A percentile compares a stretch with the other conserved stretches of the same genome.
Conservation (phyloP, 1,140 invertebrate genomes). For the Danaus melanippus region DNA sequence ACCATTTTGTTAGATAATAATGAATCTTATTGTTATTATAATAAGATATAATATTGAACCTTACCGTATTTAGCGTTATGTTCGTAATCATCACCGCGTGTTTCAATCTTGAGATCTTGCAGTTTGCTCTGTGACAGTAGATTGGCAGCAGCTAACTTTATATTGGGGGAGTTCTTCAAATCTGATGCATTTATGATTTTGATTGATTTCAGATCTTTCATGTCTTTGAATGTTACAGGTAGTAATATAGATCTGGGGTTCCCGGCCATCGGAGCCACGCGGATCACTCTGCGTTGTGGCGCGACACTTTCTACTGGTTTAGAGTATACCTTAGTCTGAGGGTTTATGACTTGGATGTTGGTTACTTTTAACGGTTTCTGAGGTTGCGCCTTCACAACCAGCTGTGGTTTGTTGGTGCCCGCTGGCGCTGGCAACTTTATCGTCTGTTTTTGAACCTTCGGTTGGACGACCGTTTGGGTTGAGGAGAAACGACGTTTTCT, state of each 20-base stretch:
- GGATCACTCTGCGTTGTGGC: constrained; percentile 69
- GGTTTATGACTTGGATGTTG: constrained; percentile 60
- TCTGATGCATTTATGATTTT: constrained; percentile 81
- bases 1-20: too few relatives aligned
- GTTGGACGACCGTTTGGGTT: constrained; percentile 48
- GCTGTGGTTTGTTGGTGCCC: constrained; percentile 45
- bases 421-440: constrained; percentile 36
- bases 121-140: constrained; percentile 63
- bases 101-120: constrained; percentile 53
- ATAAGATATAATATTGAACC: too few relatives aligned
- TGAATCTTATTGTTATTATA: too few relatives aligned
- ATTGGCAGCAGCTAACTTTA: constrained; percentile 70
- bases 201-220: constrained; percentile 79
- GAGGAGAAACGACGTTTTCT: constrained; percentile 61
- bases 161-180: constrained; percentile 68
- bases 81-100: constrained; percentile 51
- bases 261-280: constrained; percentile 71
- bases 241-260: constrained; percentile 78
- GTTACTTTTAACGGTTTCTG: constrained; percentile 59
- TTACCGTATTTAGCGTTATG: constrained; percentile 26
- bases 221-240: constrained; percentile 78
- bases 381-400: constrained; percentile 60
- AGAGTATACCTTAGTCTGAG: constrained; percentile 55
- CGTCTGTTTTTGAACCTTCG: constrained; percentile 61
- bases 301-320: constrained; percentile 58